Conservation (phyloP, 2,797 vertebrate genomes). For the Dendrocincla tyrannina region DNA sequence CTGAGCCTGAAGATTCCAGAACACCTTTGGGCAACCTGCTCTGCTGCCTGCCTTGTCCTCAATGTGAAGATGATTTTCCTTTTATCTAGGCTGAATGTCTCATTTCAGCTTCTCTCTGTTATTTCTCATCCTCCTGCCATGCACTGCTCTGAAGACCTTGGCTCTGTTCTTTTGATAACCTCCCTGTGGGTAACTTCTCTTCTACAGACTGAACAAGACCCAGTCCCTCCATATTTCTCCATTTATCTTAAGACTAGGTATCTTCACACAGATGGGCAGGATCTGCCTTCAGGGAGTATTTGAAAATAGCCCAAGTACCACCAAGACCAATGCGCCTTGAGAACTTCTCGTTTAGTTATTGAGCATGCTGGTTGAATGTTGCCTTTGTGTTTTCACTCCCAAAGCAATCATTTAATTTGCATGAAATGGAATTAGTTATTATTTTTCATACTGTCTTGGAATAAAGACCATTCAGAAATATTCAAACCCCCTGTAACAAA, state of each 20-base stretch:
- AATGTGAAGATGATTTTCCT: neutral
- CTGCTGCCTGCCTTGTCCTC: neutral
- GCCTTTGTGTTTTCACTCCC: neutral
- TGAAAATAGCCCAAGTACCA: neutral
- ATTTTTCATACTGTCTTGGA: neutral
- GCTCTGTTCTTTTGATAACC: neutral
- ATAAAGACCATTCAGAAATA: neutral
- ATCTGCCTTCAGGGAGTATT: neutral
- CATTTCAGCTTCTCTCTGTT: neutral
- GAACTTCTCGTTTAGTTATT: neutral
- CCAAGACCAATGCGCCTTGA: neutral
- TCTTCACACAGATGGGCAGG: neutral
- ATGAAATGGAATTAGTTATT: neutral
- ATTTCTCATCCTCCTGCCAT: neutral
- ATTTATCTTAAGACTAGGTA: neutral
- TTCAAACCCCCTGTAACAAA: neutral
- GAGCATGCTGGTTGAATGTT: neutral
- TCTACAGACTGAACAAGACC: neutral
- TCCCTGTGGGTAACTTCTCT: neutral
- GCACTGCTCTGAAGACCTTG: neutral
- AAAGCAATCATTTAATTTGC: neutral
- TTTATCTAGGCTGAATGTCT: neutral
- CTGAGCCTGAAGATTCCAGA: neutral
- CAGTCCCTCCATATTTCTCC: neutral
- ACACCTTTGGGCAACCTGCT: neutral